phyloP scores from a whole-genome alignment of 2,113 vertebrate genomes.

The Lepisosteus osseus region DNA sequence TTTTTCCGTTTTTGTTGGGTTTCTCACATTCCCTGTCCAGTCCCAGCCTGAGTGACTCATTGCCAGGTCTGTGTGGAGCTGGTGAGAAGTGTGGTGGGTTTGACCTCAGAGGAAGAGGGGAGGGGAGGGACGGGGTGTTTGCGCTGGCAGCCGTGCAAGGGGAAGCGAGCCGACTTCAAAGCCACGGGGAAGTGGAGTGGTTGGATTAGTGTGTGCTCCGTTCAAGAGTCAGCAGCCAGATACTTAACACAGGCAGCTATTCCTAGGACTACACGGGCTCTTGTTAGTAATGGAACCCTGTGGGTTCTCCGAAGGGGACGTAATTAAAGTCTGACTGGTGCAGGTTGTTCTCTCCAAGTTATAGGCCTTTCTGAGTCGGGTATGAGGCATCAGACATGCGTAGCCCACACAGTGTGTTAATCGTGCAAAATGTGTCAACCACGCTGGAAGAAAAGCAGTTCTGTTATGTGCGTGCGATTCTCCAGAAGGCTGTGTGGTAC shows the following conservation, averaged over 20 bases:
- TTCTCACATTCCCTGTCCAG: too few relatives aligned
- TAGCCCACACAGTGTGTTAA: too few relatives aligned
- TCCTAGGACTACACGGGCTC: conserved; percentile 31
- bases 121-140: conserved; percentile 61
- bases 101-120: conserved; percentile 56
- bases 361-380: too few relatives aligned
- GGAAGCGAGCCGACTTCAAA: conserved; percentile 78
- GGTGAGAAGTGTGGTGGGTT: conserved; percentile 36
- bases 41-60: background rate
- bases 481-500: background rate
- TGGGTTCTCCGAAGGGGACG: conserved; percentile 20
- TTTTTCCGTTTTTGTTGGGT: too few relatives aligned
- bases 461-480: conserved; percentile 4
- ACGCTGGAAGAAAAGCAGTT: too few relatives aligned
- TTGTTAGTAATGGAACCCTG: conserved; percentile 3
- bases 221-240: conserved; percentile 53
- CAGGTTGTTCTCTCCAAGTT: too few relatives aligned
- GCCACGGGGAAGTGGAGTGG: conserved; percentile 55
- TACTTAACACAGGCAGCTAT: conserved; percentile 46
- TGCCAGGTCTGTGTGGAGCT: conserved; percentile 8
- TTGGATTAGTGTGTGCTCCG: conserved; percentile 52
- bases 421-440: too few relatives aligned
- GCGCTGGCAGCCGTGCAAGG: conserved; percentile 70
- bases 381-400: too few relatives aligned
- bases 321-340: background rate